These are phyloP conservation scores for Anastatus disparis DNA, from an alignment of 1,140 invertebrate genomes.

Conservation along the genomic window DNA sequence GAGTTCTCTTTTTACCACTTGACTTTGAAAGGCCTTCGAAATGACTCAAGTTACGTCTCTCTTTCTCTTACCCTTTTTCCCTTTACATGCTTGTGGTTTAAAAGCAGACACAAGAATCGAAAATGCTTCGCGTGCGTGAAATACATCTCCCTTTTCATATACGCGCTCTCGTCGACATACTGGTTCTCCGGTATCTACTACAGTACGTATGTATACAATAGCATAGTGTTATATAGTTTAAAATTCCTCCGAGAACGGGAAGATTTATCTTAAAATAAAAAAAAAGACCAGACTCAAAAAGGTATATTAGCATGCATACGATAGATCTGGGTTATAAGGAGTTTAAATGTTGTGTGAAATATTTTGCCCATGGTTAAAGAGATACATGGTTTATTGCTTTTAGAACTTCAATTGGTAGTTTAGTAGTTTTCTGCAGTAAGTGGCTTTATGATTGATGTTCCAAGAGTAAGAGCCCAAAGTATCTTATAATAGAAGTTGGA, in stretches of 20 bases:
- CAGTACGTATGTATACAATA: not conserved
- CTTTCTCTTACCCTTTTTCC: no score
- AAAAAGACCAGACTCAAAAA: not conserved
- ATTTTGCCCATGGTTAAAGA: no score
- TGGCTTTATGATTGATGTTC: no score
- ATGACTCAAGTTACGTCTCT: slow-evolving; percentile 25
- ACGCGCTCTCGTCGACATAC: not conserved
- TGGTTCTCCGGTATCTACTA: not conserved
- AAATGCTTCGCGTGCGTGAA: slow-evolving; percentile 32
- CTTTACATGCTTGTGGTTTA: slow-evolving; percentile 18
- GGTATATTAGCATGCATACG: not conserved
- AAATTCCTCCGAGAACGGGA: not conserved
- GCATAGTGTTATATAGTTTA: no score
- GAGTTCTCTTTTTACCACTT: not conserved
- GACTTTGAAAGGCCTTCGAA: slow-evolving; percentile 16
- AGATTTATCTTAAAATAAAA: slow-evolving; percentile 12
- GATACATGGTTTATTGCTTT: no score
- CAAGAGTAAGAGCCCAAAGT: no score
- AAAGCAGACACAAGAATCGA: slow-evolving; percentile 18
- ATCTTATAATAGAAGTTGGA: no score
- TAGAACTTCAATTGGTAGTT: no score
- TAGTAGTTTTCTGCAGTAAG: no score
- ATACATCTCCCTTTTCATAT: slow-evolving; percentile 8
- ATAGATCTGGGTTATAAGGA: no score
- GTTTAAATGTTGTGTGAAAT: no score